A percentile compares a stretch with the other conserved stretches of the same genome.
Conservation (phyloP, 2,888 invertebrate genomes). For the Drosophila greeni region DNA sequence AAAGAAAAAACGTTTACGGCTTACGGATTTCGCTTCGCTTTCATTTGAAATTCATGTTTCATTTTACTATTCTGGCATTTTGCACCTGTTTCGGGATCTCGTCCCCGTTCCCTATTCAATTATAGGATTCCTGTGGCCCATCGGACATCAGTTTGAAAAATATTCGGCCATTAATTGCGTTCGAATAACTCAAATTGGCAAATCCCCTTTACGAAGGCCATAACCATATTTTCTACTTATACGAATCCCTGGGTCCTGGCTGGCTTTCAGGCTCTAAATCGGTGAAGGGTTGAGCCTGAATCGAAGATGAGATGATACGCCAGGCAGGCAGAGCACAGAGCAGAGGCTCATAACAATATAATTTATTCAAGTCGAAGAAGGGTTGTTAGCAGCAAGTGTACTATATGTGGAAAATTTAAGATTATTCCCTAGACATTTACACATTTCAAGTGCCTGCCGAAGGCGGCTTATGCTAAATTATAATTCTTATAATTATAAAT, state of each 20-base stretch:
- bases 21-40: slow-evolving; percentile 33
- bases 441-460: neutral
- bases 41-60: slow-evolving; percentile 60
- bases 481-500: neutral
- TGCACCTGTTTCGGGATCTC: slow-evolving; percentile 28
- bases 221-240: slow-evolving; percentile 38
- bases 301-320: slow-evolving; percentile 12
- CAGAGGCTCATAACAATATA: neutral
- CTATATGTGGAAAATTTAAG: neutral
- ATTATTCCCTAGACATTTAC: neutral
- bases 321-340: neutral
- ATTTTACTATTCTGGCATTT: slow-evolving; percentile 40
- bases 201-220: slow-evolving; percentile 30
- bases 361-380: slow-evolving; percentile 8
- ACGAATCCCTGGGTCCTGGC: slow-evolving; percentile 22
- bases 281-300: slow-evolving; percentile 21
- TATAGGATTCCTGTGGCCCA: too few relatives aligned
- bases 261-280: neutral
- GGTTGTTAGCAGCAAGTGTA: neutral
- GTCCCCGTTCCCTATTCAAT: slow-evolving; percentile 11
- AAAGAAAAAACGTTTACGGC: slow-evolving; percentile 7
- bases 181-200: slow-evolving; percentile 37
- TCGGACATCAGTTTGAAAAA: too few relatives aligned
- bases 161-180: slow-evolving; percentile 33
- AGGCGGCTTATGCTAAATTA: neutral